A percentile compares a stretch with the other conserved stretches of the same genome.
Conservation (phyloP, 2,797 vertebrate genomes). For the Tamandua tetradactyla region DNA sequence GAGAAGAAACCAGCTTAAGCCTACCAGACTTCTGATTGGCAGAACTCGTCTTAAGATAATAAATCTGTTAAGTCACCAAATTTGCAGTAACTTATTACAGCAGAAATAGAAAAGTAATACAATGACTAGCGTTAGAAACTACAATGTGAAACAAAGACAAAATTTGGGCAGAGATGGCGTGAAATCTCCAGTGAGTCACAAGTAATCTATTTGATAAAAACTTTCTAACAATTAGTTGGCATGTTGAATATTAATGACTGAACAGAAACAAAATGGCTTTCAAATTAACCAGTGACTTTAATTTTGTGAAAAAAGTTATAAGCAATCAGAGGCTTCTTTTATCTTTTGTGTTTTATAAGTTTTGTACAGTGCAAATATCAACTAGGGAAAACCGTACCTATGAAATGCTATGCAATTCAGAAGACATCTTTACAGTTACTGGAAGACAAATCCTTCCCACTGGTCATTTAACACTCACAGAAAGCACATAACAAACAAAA, state of each 20-base stretch:
- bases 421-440: constrained; percentile 9
- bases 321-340: constrained; percentile 34
- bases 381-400: constrained; percentile 73
- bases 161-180: not conserved
- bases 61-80: not conserved
- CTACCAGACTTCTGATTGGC: not conserved
- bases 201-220: not conserved
- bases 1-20: not conserved
- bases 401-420: constrained; percentile 75
- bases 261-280: constrained; percentile 66
- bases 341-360: constrained; percentile 71
- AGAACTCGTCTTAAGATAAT: not conserved
- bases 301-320: constrained; percentile 60
- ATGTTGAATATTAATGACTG: constrained; percentile 10
- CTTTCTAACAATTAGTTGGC: not conserved
- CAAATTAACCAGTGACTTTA: constrained; percentile 66
- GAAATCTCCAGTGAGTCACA: not conserved
- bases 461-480: constrained; percentile 69
- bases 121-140: not conserved
- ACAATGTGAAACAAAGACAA: not conserved
- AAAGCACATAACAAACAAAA: constrained; percentile 79
- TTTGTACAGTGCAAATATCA: constrained; percentile 82
- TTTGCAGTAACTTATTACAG: not conserved
- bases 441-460: constrained; percentile 69
- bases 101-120: not conserved